Base-by-base conservation (phyloP, 1,140 invertebrate genomes). In the Dryas iulia region DNA sequence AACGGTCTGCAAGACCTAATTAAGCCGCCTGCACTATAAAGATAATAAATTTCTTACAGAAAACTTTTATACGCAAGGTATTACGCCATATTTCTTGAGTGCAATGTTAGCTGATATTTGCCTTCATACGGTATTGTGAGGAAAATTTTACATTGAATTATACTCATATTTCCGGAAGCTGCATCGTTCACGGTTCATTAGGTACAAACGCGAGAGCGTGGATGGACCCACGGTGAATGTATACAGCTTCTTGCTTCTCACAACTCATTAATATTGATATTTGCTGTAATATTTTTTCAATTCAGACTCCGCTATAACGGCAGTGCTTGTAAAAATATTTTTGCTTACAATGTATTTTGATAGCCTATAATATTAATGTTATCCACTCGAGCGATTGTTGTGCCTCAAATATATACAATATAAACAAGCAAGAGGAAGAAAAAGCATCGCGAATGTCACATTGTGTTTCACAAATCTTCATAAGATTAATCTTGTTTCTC, bases 141-240 rank as follows among this genome's bases (percentile, higher is more conserved):
- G 69, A 59, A 58, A 76, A 61, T 61, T 61, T 61, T 61, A 61
- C 39, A 25, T 61, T 30, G 28, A 61, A 61, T 47, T 61, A 61
- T 73, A 72, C 71, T 78, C 71, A 74, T 79, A 78, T 78, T 75
- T 74, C 74, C 64, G 70, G 71, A 65, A 72, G 73, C 66, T 75
- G 74, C 74, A 71, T 72, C 70, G 74, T 82, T 82, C 74, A 80
- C 78, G 74, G 74, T 75, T 80, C 80, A 82, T 82, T 82, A 82
- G 80, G 52, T 73, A 73, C 68, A 68, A 77, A 71, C 74, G 72
- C 59, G 66, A 66, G 61, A 35, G 47, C 33, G 58, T 52, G 63
- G 54, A 64, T 26, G 57, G 69, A 68, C 70, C 69, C 53, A 47
- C 60, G 66, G 63, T 71, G 66, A 73, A 62, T 71, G 66, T 71